These are phyloP conservation scores for Euwallacea similis DNA, from an alignment of 1,140 invertebrate genomes.

Conservation along the genomic window DNA sequence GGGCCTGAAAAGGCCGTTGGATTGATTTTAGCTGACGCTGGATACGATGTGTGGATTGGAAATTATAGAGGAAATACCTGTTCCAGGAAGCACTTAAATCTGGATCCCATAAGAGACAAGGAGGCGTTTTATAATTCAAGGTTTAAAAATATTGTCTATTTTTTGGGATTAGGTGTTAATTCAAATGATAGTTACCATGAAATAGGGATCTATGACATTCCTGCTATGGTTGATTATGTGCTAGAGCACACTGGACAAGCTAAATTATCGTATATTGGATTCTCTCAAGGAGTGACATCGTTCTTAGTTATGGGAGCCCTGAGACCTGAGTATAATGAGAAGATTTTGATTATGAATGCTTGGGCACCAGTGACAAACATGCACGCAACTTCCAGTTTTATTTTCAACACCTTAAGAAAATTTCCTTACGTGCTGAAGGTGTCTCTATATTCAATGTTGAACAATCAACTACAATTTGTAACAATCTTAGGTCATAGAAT, in stretches of 20 bases:
- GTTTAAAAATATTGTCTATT: background rate
- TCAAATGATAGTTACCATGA: conserved; percentile 44
- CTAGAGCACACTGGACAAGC: conserved; percentile 33
- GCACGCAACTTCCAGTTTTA: conserved; percentile 51
- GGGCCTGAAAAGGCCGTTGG: conserved; percentile 65
- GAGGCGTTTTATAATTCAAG: conserved; percentile 16
- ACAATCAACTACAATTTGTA: background rate
- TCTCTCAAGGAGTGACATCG: conserved; percentile 61
- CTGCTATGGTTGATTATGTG: conserved; percentile 62
- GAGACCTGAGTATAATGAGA: conserved; percentile 63
- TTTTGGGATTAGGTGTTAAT: background rate
- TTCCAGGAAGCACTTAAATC: conserved; percentile 55
- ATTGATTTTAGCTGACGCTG: conserved; percentile 63
- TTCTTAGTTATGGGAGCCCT: conserved; percentile 67
- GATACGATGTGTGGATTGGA: conserved; percentile 76
- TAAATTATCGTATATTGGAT: conserved; percentile 43
- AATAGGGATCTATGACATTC: conserved; percentile 60
- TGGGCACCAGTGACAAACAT: conserved; percentile 42
- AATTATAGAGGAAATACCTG: conserved; percentile 68
- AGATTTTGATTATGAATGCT: conserved; percentile 50
- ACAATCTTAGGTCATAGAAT: conserved; percentile 12
- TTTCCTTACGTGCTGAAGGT: conserved; percentile 48
- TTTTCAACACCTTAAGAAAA: conserved; percentile 59
- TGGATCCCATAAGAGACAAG: conserved; percentile 44
- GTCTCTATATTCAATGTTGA: no score